Percentiles rank a stretch among this genome's conserved stretches.
Conservation (phyloP, 2,888 invertebrate species). For the Amphimallon solstitiale region DNA sequence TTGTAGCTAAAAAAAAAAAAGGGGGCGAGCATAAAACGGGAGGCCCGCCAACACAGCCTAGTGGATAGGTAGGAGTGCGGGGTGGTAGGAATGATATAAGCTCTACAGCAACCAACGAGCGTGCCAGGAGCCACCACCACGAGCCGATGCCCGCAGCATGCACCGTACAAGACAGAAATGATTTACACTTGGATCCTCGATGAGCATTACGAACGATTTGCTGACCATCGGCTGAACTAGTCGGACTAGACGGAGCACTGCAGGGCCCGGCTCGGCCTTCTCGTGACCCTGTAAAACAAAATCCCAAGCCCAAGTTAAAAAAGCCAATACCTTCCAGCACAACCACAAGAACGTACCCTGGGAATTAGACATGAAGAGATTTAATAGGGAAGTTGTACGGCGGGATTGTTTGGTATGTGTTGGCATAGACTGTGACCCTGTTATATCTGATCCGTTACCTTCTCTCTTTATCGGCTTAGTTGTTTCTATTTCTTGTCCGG, state of each 20-base stretch:
- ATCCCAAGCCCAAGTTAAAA: slow-evolving; percentile 75
- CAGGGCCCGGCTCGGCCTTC: slow-evolving; percentile 62
- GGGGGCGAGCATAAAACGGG: slow-evolving; percentile 34
- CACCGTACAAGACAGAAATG: slow-evolving; percentile 57
- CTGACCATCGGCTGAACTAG: slow-evolving; percentile 70
- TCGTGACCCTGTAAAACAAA: slow-evolving; percentile 74
- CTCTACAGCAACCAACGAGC: slow-evolving; percentile 50
- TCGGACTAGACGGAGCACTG: slow-evolving; percentile 77
- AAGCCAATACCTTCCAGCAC: slow-evolving; percentile 24
- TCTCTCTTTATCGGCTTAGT: slow-evolving; percentile 73
- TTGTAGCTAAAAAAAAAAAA: slow-evolving; percentile 10
- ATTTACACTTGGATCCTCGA: slow-evolving; percentile 84
- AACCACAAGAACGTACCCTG: slow-evolving; percentile 74
- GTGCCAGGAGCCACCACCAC: slow-evolving; percentile 52
- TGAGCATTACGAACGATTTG: slow-evolving; percentile 80
- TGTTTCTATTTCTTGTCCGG: slow-evolving; percentile 55
- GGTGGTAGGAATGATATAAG: slow-evolving; percentile 44
- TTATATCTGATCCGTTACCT: slow-evolving; percentile 65
- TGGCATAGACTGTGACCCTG: slow-evolving; percentile 60
- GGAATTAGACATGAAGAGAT: slow-evolving; percentile 95
- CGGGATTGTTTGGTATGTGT: slow-evolving; percentile 82
- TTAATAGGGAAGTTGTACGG: slow-evolving; percentile 93
- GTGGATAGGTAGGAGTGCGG: slow-evolving; percentile 37
- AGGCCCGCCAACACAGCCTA: slow-evolving; percentile 53
- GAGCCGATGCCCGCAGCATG: slow-evolving; percentile 52